Evolutionary conservation across 2,888 invertebrate genomes (phyloP), one percentile per base, ranked within the genome.

Genomic region (Meteorus cinctellus): DNA sequence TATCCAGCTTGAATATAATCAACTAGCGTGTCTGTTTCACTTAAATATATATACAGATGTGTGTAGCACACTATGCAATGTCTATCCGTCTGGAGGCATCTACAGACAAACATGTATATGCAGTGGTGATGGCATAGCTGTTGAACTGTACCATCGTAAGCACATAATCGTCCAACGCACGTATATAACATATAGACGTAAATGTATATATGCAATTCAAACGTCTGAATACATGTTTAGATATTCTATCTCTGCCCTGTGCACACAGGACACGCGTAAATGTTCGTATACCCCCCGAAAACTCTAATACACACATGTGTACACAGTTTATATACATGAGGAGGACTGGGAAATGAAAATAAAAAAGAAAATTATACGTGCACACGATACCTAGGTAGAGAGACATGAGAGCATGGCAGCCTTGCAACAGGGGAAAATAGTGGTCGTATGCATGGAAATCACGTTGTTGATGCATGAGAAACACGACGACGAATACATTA

Each of bases 391-490:
- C 14, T 65, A 65, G 29, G 24, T 14, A 68, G 36, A 67, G 24
- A 10, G 31, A 19, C 41, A 36, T 41, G 29, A 62, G 62, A 27
- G n/a, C 34, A 68, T 16, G 14, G 45, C 41, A 27, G 41, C 29
- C 27, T 51, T 27, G 24, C 27, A 41, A 27, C 73, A 72, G 45
- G 62, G 62, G 77, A 71, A 77, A 80, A 80, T 77, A 77, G 59
- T 73, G 76, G 77, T 77, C 82, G 84, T 85, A 85, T 86, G 85
- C 85, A 87, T 85, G 87, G 81, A 84, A 85, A 87, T 86, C 86
- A 87, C 86, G 87, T 85, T 86, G 86, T 84, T 84, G 86, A 86
- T 85, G 84, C 82, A 84, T 82, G 84, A 81, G 82, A 81, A 81
- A 81, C 80, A 82, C 72, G 80, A 77, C 78, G 79, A 6, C 48